phyloP scores from a whole-genome alignment of 2,888 invertebrate genomes.

The Taphrorychus bicolor region DNA sequence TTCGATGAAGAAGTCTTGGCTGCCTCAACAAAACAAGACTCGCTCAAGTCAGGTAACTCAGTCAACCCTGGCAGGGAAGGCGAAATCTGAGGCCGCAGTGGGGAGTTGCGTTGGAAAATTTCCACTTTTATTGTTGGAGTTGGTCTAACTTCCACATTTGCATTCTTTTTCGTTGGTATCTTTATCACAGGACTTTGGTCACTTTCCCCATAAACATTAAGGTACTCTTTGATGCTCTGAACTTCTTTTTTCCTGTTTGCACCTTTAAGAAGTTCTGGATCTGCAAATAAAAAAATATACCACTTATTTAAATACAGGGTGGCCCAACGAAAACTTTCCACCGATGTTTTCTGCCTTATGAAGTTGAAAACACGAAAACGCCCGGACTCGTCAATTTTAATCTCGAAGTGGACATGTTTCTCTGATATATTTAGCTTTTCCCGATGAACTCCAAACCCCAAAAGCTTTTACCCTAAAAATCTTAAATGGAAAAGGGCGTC shows the following conservation, averaged over 20 bases:
- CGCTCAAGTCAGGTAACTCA: conserved; percentile 2
- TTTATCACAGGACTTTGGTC: conserved; percentile 33
- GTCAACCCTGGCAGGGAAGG: no score
- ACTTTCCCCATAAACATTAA: conserved; percentile 19
- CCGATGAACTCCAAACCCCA: no score
- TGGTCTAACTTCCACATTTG: background rate
- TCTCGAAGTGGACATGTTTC: no score
- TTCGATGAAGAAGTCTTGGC: background rate
- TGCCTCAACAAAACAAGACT: background rate
- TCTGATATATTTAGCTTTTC: no score
- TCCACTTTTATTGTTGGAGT: conserved; percentile 36
- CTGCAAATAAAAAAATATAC: background rate
- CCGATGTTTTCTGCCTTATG: no score
- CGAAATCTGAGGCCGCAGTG: background rate
- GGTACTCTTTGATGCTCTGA: conserved; percentile 28
- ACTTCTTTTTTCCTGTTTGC: conserved; percentile 25
- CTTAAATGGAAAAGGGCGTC: no score
- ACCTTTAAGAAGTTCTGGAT: background rate
- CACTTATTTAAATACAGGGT: no score
- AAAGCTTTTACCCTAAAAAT: no score
- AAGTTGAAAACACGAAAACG: no score
- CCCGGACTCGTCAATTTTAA: no score
- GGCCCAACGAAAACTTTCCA: no score
- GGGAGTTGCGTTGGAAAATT: conserved; percentile 11
- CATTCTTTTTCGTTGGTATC: background rate